Percentiles rank a stretch among this genome's conserved stretches.
phyloP scores from a whole-genome alignment of 2,113 vertebrate species.

The Centrocercus urophasianus region DNA sequence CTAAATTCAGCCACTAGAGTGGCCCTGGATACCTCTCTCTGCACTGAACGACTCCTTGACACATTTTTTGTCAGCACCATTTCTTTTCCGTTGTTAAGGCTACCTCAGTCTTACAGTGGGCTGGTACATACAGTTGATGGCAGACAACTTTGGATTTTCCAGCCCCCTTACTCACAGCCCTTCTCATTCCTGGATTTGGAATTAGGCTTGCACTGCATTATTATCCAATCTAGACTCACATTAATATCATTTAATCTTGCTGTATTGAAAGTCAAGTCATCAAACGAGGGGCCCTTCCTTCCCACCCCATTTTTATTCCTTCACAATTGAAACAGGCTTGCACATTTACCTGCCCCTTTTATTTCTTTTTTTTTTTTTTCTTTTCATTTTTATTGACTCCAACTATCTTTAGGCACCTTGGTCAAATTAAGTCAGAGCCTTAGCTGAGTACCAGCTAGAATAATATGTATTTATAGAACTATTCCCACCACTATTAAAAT shows the following conservation, averaged over 20 bases:
- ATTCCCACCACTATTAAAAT: neutral
- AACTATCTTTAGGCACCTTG: neutral
- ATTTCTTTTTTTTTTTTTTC: no score
- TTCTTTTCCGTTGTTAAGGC: neutral
- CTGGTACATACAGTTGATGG: neutral
- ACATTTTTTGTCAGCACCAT: neutral
- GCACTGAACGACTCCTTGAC: neutral
- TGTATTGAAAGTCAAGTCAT: neutral
- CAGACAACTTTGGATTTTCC: neutral
- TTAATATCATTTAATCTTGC: neutral
- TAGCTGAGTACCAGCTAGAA: neutral
- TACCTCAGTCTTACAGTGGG: neutral
- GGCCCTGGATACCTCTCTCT: neutral
- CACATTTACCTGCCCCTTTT: neutral
- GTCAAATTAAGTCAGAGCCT: neutral
- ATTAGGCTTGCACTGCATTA: neutral
- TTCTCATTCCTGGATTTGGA: neutral
- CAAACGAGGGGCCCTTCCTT: neutral
- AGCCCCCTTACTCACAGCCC: neutral
- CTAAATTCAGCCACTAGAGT: neutral
- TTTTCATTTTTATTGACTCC: neutral
- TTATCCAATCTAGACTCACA: neutral
- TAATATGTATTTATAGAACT: neutral
- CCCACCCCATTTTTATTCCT: neutral
- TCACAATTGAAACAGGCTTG: neutral